phyloP scores from a whole-genome alignment of 1,140 invertebrate species.

The Aradophagus sp. region DNA sequence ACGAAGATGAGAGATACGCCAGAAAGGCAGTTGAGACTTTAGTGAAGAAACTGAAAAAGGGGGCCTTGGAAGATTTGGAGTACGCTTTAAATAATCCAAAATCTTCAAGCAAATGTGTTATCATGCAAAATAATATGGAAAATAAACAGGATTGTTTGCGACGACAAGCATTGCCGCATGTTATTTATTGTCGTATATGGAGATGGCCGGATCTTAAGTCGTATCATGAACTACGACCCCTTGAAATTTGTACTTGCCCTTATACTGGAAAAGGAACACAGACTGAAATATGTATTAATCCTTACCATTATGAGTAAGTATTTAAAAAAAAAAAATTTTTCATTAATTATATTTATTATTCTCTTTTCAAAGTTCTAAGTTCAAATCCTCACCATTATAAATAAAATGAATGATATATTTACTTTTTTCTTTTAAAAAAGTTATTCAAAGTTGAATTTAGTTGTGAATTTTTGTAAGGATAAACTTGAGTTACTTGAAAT shows the following conservation, averaged over 20 bases:
- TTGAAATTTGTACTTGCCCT: background rate
- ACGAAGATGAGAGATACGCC: conserved; percentile 98
- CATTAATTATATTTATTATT: too few species aligned
- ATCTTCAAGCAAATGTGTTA: conserved; percentile 95
- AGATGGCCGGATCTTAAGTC: conserved; percentile 13
- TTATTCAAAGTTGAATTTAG: too few species aligned
- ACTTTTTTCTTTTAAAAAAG: too few species aligned
- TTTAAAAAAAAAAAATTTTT: too few species aligned
- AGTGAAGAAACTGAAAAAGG: conserved; percentile 98
- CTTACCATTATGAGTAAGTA: background rate
- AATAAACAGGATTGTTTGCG: conserved; percentile 86
- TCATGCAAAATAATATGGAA: conserved; percentile 95
- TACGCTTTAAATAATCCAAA: conserved; percentile 93
- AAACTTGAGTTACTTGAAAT: too few species aligned
- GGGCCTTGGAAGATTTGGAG: conserved; percentile 97
- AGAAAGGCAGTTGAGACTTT: conserved; percentile 98
- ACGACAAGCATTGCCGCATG: conserved; percentile 92
- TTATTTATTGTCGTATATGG: conserved; percentile 98
- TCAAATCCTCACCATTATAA: too few species aligned
- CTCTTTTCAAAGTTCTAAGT: too few species aligned
- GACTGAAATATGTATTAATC: background rate
- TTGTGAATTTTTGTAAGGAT: too few species aligned
- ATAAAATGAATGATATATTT: too few species aligned
- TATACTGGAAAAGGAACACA: background rate
- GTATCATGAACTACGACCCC: background rate